These are phyloP conservation scores for Brachypalpus laphriformis DNA, from an alignment of 2,888 invertebrate genomes.

Conservation along the genomic window DNA sequence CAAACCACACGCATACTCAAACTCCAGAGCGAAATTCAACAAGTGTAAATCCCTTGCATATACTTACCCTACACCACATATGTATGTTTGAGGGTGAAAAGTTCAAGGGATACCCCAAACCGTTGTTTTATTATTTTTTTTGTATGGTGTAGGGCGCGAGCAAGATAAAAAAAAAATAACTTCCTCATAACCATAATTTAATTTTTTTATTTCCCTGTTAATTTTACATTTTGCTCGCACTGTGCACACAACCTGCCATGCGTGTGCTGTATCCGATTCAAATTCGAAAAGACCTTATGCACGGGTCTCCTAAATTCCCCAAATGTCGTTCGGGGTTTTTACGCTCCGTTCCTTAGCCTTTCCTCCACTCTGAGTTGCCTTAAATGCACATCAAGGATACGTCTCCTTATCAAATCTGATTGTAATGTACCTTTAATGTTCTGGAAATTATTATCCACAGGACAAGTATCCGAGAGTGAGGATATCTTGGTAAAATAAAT, in stretches of 20 bases:
- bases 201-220: conserved; percentile 42
- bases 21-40: conserved; percentile 3
- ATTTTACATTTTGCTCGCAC: conserved; percentile 4
- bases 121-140: no score
- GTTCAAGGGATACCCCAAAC: conserved; percentile 41
- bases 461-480: background rate
- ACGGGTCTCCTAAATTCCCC: conserved; percentile 10
- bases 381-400: conserved; percentile 46
- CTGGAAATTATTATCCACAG: conserved; percentile 58
- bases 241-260: background rate
- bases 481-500: conserved; percentile 5
- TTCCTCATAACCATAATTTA: conserved; percentile 38
- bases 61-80: background rate
- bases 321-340: conserved; percentile 33
- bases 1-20: background rate
- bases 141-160: conserved; percentile 9
- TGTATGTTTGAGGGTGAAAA: conserved; percentile 36
- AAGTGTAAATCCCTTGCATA: conserved; percentile 15
- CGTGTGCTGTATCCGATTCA: background rate
- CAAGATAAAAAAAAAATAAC: conserved; percentile 24
- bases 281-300: conserved; percentile 12
- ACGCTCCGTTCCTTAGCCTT: background rate
- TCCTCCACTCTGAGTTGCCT: background rate
- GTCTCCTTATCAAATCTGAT: conserved; percentile 50
- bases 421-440: conserved; percentile 65